phyloP scores from a whole-genome alignment of 2,888 invertebrate species.

The Hirtodrosophila histrioides region DNA sequence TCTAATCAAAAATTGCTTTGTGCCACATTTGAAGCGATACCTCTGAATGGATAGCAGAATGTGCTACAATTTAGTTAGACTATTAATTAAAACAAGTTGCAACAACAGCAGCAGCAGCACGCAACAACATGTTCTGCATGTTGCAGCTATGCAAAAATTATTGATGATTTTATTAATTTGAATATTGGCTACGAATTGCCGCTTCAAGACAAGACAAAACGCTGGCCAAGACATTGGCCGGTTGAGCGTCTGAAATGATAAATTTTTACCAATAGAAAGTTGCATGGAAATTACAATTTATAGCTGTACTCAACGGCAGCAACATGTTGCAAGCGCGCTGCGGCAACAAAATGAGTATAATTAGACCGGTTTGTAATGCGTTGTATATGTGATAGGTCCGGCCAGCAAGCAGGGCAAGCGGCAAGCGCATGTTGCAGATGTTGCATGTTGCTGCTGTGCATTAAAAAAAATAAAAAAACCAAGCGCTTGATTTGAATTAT shows the following conservation, averaged over 20 bases:
- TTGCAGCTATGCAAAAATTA: conserved; percentile 66
- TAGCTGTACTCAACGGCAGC: conserved; percentile 58
- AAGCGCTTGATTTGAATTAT: conserved; percentile 74
- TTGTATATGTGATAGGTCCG: conserved; percentile 40
- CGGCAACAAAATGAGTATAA: conserved; percentile 80
- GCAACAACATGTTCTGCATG: conserved; percentile 66
- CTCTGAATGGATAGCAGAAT: conserved; percentile 69
- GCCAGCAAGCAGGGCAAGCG: too few species aligned
- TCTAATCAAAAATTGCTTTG: conserved; percentile 79
- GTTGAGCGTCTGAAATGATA: conserved; percentile 60
- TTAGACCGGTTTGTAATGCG: conserved; percentile 81
- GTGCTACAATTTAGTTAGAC: conserved; percentile 78
- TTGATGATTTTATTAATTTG: conserved; percentile 81
- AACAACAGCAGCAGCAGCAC: conserved; percentile 17
- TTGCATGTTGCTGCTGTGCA: conserved; percentile 50
- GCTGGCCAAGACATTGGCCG: conserved; percentile 64
- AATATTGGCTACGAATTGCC: conserved; percentile 75
- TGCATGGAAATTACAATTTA: conserved; percentile 81
- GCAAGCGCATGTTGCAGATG: conserved; percentile 44
- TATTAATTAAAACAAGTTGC: conserved; percentile 76
- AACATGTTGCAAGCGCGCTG: conserved; percentile 70
- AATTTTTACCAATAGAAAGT: conserved; percentile 79
- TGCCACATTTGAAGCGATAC: conserved; percentile 73
- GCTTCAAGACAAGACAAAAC: conserved; percentile 61
- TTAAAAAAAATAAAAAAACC: conserved; percentile 35